These are phyloP conservation scores for Megaceryle maxima DNA, from an alignment of 2,113 vertebrate species.

Conservation along the genomic window DNA sequence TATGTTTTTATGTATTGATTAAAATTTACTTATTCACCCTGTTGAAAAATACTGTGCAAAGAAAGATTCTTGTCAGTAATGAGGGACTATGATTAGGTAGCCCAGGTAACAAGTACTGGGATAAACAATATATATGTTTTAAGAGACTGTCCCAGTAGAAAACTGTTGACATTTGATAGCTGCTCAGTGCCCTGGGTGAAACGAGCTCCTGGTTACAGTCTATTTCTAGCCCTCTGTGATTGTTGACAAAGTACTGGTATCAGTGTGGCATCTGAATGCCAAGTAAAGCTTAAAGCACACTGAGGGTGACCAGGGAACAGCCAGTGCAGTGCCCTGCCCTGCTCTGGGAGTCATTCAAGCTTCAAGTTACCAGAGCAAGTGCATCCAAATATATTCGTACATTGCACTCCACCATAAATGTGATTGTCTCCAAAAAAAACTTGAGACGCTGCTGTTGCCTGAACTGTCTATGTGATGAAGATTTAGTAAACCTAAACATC, in stretches of 20 bases:
- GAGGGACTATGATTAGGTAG: neutral
- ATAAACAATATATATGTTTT: neutral
- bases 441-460: neutral
- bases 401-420: neutral
- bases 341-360: neutral
- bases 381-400: neutral
- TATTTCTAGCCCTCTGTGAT: neutral
- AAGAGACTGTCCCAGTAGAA: neutral
- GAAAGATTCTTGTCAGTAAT: neutral
- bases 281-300: neutral
- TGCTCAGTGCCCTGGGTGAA: neutral
- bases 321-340: neutral
- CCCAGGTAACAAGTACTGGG: neutral
- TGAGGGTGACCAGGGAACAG: neutral
- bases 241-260: neutral
- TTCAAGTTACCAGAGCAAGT: neutral
- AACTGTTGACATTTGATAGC: neutral
- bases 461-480: neutral
- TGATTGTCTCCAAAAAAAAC: neutral
- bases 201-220: neutral
- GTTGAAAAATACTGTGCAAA: neutral
- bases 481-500: neutral
- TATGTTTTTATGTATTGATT: neutral
- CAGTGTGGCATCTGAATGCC: neutral
- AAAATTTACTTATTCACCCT: neutral